These are phyloP conservation scores for Muscicapa striata DNA, from an alignment of 2,797 vertebrate species.

Conservation along the genomic window DNA sequence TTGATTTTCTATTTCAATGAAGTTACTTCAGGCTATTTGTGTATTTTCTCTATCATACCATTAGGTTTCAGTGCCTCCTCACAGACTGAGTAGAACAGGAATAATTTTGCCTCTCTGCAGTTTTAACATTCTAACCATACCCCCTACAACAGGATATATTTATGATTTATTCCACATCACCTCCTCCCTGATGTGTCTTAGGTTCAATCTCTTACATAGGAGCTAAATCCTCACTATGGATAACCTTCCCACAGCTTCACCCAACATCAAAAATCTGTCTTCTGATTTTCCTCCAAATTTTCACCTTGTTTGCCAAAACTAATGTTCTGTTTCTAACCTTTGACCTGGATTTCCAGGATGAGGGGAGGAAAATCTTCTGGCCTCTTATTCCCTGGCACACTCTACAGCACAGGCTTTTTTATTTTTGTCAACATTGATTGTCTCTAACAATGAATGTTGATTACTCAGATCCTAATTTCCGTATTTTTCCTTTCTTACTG, in stretches of 20 bases:
- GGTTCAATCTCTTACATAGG: neutral
- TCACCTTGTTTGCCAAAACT: neutral
- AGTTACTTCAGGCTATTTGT: neutral
- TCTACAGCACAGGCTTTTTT: neutral
- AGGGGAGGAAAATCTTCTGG: neutral
- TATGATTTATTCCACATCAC: neutral
- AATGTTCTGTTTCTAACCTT: neutral
- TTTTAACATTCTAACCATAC: neutral
- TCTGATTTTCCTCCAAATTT: neutral
- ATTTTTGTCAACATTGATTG: neutral
- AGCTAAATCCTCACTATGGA: neutral
- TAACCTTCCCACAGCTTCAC: neutral
- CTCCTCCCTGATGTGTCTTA: neutral
- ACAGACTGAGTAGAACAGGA: neutral
- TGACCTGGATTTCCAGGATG: neutral
- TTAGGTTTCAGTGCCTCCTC: neutral
- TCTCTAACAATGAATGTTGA: neutral
- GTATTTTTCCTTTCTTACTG: neutral
- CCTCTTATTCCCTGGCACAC: neutral
- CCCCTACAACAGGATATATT: neutral
- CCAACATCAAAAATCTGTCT: neutral
- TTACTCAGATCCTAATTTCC: neutral
- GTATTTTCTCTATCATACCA: neutral
- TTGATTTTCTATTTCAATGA: neutral
- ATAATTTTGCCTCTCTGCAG: neutral